Conservation (phyloP, 1,140 invertebrate genomes). For the Spodoptera frugiperda region DNA sequence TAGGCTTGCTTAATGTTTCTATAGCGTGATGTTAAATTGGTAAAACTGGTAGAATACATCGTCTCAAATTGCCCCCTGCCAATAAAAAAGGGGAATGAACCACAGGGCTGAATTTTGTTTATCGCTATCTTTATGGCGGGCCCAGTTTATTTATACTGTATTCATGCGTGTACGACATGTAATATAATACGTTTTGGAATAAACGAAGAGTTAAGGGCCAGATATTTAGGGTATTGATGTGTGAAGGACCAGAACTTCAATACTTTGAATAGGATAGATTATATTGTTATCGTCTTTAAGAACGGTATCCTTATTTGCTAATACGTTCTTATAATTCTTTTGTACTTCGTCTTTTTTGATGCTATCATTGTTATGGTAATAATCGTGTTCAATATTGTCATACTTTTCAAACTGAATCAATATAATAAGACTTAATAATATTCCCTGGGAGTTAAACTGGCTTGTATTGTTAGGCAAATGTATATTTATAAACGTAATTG, state of each 20-base stretch:
- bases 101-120: constrained; percentile 82
- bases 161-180: constrained; percentile 73
- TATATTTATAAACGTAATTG: background rate
- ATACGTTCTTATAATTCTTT: constrained; percentile 17
- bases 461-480: background rate
- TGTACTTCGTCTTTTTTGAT: background rate
- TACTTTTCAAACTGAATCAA: background rate
- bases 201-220: constrained; percentile 70
- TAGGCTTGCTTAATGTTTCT: constrained; percentile 4
- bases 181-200: constrained; percentile 77
- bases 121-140: constrained; percentile 83
- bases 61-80: constrained; percentile 81
- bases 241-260: constrained; percentile 22
- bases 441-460: background rate
- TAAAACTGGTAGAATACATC: constrained; percentile 75
- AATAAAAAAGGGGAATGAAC: constrained; percentile 83
- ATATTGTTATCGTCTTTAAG: constrained; percentile 7
- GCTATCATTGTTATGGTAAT: constrained; percentile 17
- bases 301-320: background rate
- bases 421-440: background rate
- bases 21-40: constrained; percentile 52
- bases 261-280: constrained; percentile 39
- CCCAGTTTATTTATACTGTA: constrained; percentile 79
- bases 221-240: constrained; percentile 34
- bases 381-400: background rate